These are phyloP conservation scores for Glaucopsyche alexis DNA, from an alignment of 2,888 invertebrate species.

Conservation along the genomic window DNA sequence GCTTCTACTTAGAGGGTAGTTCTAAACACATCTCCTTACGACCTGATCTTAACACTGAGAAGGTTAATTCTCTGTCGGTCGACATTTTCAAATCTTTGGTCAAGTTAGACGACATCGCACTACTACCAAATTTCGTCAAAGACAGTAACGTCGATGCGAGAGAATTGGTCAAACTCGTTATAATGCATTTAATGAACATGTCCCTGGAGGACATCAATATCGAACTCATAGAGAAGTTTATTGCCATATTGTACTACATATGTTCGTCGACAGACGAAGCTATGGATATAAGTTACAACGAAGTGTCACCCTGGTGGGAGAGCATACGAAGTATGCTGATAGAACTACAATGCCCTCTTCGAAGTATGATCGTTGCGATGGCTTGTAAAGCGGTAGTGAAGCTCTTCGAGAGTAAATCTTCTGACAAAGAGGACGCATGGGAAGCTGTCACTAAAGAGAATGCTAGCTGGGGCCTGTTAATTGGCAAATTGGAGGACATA, in stretches of 20 bases:
- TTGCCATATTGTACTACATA: conserved; percentile 82
- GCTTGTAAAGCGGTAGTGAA: conserved; percentile 88
- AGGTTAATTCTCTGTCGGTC: conserved; percentile 57
- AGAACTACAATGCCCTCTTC: conserved; percentile 86
- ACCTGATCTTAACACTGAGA: conserved; percentile 54
- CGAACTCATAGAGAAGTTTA: conserved; percentile 84
- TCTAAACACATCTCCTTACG: conserved; percentile 52
- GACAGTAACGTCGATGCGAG: conserved; percentile 71
- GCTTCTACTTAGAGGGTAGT: conserved; percentile 73
- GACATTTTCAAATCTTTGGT: conserved; percentile 71
- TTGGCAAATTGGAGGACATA: conserved; percentile 94
- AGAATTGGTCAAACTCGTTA: conserved; percentile 85
- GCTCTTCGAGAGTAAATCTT: conserved; percentile 62
- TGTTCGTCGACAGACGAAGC: conserved; percentile 83
- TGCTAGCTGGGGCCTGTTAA: conserved; percentile 91
- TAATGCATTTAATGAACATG: conserved; percentile 86
- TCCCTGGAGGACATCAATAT: conserved; percentile 71
- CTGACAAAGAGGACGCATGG: conserved; percentile 83
- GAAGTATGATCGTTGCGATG: conserved; percentile 90
- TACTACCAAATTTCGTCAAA: conserved; percentile 52
- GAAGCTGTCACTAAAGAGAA: conserved; percentile 91
- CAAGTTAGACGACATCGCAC: conserved; percentile 53
- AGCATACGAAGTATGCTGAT: conserved; percentile 85
- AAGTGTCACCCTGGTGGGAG: conserved; percentile 91
- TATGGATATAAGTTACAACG: conserved; percentile 83